Evolutionary conservation across 2,113 vertebrate species (phyloP).

Genomic region (Rhodinocichla rosea): DNA sequence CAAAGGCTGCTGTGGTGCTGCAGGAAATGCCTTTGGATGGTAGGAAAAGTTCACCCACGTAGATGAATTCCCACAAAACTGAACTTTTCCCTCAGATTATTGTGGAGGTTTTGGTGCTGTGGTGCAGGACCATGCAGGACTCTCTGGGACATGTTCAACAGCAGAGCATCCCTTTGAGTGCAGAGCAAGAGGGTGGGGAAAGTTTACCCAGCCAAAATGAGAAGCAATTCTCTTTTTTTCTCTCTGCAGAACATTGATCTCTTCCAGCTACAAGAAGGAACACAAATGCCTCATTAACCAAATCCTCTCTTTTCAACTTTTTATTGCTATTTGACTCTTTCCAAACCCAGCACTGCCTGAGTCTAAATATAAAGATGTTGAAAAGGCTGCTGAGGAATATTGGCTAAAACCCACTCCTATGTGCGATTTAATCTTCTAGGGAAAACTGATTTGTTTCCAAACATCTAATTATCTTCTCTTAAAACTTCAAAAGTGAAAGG

Average conservation of each 20-base stretch:
- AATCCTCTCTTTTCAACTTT: background rate
- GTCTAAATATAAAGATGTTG: background rate
- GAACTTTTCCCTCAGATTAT: background rate
- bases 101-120: background rate
- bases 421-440: background rate
- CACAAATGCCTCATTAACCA: background rate
- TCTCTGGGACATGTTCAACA: background rate
- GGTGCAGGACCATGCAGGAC: background rate
- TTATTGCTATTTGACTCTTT: background rate
- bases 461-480: background rate
- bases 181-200: background rate
- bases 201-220: fast-evolving
- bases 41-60: background rate
- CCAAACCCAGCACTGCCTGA: background rate
- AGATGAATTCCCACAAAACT: background rate
- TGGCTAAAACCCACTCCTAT: background rate
- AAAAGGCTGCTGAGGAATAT: background rate
- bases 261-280: background rate
- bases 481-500: background rate
- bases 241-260: background rate
- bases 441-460: background rate
- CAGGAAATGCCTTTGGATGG: background rate
- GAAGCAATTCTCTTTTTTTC: background rate
- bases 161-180: background rate
- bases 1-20: background rate